These are phyloP conservation scores for Teinopalpus imperialis DNA, from an alignment of 2,888 invertebrate genomes.

Conservation along the genomic window DNA sequence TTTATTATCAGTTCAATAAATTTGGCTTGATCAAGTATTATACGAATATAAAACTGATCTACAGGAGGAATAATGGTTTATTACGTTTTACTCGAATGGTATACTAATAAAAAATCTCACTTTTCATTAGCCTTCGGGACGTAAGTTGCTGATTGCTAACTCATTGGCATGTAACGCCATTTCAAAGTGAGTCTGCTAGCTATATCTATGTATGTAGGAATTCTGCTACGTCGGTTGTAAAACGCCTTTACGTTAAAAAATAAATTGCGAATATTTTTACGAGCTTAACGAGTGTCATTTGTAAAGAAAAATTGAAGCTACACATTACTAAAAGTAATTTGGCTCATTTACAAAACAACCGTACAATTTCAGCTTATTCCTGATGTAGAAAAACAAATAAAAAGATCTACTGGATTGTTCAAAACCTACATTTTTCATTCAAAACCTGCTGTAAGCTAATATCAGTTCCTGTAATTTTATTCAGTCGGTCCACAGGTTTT, in stretches of 20 bases:
- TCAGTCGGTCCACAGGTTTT: slow-evolving; percentile 76
- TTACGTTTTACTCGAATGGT: slow-evolving; percentile 45
- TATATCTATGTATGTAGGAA: no score
- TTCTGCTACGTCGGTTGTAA: no score
- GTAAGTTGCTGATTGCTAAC: slow-evolving; percentile 37
- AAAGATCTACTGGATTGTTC: slow-evolving; percentile 40
- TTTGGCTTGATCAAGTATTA: slow-evolving; percentile 75
- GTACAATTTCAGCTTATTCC: slow-evolving; percentile 53
- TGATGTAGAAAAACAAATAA: slow-evolving; percentile 40
- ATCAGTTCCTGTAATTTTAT: slow-evolving; percentile 70
- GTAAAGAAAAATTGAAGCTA: slow-evolving; percentile 9
- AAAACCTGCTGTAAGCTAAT: slow-evolving; percentile 75
- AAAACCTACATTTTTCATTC: slow-evolving; percentile 75
- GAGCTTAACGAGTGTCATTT: slow-evolving; percentile 3
- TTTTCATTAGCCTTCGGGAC: slow-evolving; percentile 50
- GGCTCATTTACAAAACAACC: slow-evolving; percentile 37
- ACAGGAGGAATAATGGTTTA: slow-evolving; percentile 65
- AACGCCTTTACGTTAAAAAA: slow-evolving; percentile 14
- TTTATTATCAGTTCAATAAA: slow-evolving; percentile 71
- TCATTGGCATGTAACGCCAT: neutral
- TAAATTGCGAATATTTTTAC: neutral
- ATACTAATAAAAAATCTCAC: slow-evolving; percentile 60
- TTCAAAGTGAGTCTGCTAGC: no score
- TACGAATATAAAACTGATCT: slow-evolving; percentile 62
- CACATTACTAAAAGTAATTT: slow-evolving; percentile 21